phyloP scores from a whole-genome alignment of 1,140 invertebrate genomes.

The Aphidius gifuensis region DNA sequence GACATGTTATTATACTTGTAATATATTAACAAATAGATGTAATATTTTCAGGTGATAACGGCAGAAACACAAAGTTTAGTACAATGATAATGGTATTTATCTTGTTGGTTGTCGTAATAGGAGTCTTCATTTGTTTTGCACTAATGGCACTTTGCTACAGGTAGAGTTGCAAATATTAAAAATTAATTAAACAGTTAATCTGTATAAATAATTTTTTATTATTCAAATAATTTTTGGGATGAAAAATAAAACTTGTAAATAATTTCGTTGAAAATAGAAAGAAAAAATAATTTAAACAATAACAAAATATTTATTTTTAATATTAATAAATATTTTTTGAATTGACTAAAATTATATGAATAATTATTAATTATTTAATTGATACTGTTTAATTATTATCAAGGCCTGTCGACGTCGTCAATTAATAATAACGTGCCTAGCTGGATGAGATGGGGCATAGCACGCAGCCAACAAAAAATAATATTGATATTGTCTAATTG shows the following conservation, averaged over 20 bases:
- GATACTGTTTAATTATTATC: slow-evolving; percentile 25
- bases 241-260: too few relatives aligned
- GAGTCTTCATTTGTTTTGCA: slow-evolving; percentile 92
- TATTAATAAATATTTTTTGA: too few relatives aligned
- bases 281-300: too few relatives aligned
- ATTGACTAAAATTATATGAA: too few relatives aligned
- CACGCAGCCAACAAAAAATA: slow-evolving; percentile 43
- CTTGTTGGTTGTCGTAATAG: slow-evolving; percentile 85
- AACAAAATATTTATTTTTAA: too few relatives aligned
- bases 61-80: slow-evolving; percentile 74
- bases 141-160: slow-evolving; percentile 94
- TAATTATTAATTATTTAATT: too few relatives aligned
- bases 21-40: slow-evolving; percentile 9
- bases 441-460: slow-evolving; percentile 51
- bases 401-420: slow-evolving; percentile 44
- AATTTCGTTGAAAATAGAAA: too few relatives aligned
- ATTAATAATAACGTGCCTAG: slow-evolving; percentile 47
- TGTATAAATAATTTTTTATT: background rate
- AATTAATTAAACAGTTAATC: slow-evolving; percentile 5
- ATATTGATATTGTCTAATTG: slow-evolving; percentile 11
- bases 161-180: slow-evolving; percentile 63
- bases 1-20: too few relatives aligned
- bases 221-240: too few relatives aligned
- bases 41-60: slow-evolving; percentile 58
- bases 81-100: slow-evolving; percentile 87